Base-by-base conservation (phyloP, 2,888 invertebrate species). In the Mamestra brassicae region DNA sequence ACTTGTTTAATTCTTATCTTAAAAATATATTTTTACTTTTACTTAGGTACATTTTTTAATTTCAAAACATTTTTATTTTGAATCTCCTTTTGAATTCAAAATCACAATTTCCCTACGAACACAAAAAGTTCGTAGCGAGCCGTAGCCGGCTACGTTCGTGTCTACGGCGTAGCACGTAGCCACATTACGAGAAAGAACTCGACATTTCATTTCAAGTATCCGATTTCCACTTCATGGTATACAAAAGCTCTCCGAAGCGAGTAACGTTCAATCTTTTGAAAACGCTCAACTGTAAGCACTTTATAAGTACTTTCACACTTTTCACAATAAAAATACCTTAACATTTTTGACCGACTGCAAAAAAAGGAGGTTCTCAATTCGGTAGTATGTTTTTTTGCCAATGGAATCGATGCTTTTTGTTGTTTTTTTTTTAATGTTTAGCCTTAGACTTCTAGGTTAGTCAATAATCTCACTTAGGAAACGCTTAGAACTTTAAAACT, bases 131-230 rank as follows among this genome's bases (percentile, higher is more conserved):
- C 34, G 78, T 78, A 78, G 73, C 76, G 62, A n/a, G 7, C 54
- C 62, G 69, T 76, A 78, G 77, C 60, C 15, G 63, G 74, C 85
- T 84, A 85, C 83, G 78, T 15, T 69, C 68, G 55, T 73, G 63
- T 45, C 89, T 89, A 87, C 87, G 84, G 54, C 83, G 88, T 88
- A 88, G 85, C 88, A 85, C 87, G 86, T 89, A 83, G 75, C 79
- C 70, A 68, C 65, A 80, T 83, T 76, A 74, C 70, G 70, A 61
- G 70, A 83, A 78, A 80, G 70, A 81, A 78, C 81, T 80, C 81
- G 79, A 71, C 79, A 78, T 85, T 84, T 79, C 69, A 75, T 75
- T 80, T 85, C 69, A 75, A 83, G 80, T 79, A 88, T 81, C 84
- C 69, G 80, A 87, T 86, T 87, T 86, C 83, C 79, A 87, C 83